A percentile compares a stretch with the other conserved stretches of the same genome.
phyloP scores from a whole-genome alignment of 2,797 vertebrate species.

The Loris lydekkerianus region DNA sequence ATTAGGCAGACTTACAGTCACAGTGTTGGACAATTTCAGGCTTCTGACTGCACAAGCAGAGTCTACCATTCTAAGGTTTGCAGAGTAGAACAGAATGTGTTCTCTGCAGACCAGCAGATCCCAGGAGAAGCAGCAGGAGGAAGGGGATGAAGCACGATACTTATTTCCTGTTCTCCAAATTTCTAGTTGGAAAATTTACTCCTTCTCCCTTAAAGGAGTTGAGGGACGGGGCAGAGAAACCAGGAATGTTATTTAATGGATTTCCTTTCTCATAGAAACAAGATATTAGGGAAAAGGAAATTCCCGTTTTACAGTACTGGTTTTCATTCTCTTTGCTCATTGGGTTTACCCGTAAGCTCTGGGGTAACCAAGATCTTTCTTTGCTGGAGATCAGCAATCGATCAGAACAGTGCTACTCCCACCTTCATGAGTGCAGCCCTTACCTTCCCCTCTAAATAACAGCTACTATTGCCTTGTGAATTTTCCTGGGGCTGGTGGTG shows the following conservation, averaged over 20 bases:
- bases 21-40: neutral
- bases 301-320: neutral
- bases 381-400: neutral
- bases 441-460: neutral
- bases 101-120: neutral
- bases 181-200: slow-evolving; percentile 22
- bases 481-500: neutral
- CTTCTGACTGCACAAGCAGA: neutral
- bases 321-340: neutral
- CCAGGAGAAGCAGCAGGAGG: neutral
- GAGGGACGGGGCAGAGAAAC: slow-evolving; percentile 13
- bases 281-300: neutral
- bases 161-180: neutral
- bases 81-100: neutral
- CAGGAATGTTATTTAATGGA: neutral
- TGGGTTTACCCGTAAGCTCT: neutral
- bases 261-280: slow-evolving; percentile 30
- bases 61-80: neutral
- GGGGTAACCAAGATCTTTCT: neutral
- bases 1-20: neutral
- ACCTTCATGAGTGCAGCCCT: neutral
- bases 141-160: neutral
- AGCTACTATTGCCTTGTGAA: neutral
- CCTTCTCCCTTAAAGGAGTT: neutral
- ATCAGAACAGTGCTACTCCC: neutral